Evolutionary conservation across 2,888 invertebrate species (phyloP).

Genomic region (Agrochola macilenta): DNA sequence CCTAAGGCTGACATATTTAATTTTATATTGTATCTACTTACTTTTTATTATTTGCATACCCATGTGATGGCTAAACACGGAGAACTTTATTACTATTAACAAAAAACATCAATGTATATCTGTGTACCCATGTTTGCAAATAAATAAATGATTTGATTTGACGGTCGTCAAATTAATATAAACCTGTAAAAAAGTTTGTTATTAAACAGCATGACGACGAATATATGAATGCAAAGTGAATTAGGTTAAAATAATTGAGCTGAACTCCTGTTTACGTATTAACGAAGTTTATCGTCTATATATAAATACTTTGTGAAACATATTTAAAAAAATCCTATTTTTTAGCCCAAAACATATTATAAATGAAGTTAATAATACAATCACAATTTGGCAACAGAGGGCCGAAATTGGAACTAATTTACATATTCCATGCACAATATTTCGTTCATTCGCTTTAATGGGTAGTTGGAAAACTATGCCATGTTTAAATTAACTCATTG

Average conservation of each 20-base stretch:
- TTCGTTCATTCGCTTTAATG: slow-evolving; percentile 60
- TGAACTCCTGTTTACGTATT: too few relatives aligned
- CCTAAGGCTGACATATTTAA: too few relatives aligned
- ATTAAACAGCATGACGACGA: neutral
- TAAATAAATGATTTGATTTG: too few relatives aligned
- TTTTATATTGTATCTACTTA: too few relatives aligned
- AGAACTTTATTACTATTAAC: too few relatives aligned
- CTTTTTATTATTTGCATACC: too few relatives aligned
- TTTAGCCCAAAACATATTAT: slow-evolving; percentile 36
- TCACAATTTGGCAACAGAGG: slow-evolving; percentile 61
- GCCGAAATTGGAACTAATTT: slow-evolving; percentile 50
- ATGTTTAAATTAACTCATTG: slow-evolving; percentile 52
- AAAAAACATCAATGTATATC: too few relatives aligned
- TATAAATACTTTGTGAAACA: neutral
- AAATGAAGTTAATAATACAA: slow-evolving; percentile 60
- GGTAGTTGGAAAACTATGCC: slow-evolving; percentile 52
- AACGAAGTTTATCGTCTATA: neutral
- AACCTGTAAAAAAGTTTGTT: neutral
- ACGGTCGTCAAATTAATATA: too few relatives aligned
- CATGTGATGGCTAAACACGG: too few relatives aligned
- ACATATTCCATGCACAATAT: slow-evolving; percentile 60
- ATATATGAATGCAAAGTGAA: neutral
- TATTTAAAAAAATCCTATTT: neutral
- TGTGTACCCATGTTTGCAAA: too few relatives aligned
- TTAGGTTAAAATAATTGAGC: neutral